phyloP scores from a whole-genome alignment of 2,797 vertebrate genomes.

The Oryzias sinensis region DNA sequence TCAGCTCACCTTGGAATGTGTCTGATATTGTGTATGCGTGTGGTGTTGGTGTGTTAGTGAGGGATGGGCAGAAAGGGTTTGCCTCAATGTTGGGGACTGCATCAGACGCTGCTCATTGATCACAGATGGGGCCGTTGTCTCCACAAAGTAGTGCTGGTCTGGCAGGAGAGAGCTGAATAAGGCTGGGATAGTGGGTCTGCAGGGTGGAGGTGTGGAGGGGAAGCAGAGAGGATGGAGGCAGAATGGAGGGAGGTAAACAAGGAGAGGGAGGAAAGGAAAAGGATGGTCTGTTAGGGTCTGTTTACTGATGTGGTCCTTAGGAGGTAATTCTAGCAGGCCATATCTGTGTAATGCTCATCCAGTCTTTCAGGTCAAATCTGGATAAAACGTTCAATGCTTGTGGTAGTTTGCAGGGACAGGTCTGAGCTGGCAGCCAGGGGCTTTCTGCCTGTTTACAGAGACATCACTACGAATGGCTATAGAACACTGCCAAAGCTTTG shows the following conservation, averaged over 20 bases:
- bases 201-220: constrained; percentile 3
- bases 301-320: constrained; percentile 77
- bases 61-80: constrained; percentile 53
- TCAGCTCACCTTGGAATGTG: constrained; percentile 45
- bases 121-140: constrained; percentile 69
- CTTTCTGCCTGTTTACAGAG: constrained; percentile 45
- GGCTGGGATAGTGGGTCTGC: constrained; percentile 52
- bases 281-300: constrained; percentile 70
- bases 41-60: constrained; percentile 23
- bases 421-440: constrained; percentile 36
- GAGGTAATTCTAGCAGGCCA: constrained; percentile 48
- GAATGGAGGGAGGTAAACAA: constrained; percentile 61
- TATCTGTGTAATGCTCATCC: constrained; percentile 66
- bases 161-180: constrained; percentile 59
- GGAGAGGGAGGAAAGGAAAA: constrained; percentile 53
- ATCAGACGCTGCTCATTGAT: constrained; percentile 74
- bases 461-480: constrained; percentile 44
- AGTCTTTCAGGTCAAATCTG: constrained; percentile 66
- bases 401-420: constrained; percentile 37
- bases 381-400: constrained; percentile 55
- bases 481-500: constrained; percentile 52
- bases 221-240: constrained; percentile 26
- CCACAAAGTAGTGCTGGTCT: constrained; percentile 60
- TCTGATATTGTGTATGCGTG: constrained; percentile 8
- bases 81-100: constrained; percentile 65